Evolutionary conservation across 2,888 invertebrate genomes (phyloP), one percentile per base, ranked within the genome.

Genomic region (Hybos culiciformis): DNA sequence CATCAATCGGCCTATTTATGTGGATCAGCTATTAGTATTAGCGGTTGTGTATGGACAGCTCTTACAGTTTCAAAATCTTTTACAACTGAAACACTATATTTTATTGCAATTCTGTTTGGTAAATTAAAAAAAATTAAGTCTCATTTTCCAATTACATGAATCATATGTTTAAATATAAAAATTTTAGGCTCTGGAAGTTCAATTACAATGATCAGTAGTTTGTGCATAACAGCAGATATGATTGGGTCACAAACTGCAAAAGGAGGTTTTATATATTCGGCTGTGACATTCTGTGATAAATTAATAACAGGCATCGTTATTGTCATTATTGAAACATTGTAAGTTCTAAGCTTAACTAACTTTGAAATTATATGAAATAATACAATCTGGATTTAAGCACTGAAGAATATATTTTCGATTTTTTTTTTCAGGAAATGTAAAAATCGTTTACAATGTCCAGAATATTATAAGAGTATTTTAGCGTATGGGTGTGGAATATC

Each of bases 271-370:
- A 85, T 94, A 34, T 94, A 91, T 63, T 92, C 93, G 21, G 78
- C 85, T 29, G 92, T 94, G 64, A 92, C 92, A 46, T 92, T 94
- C 61, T 78, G 83, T 19, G 93, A 94, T 64, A 94, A 94, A 69
- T 69, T 94, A 3, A 79, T 90, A 31, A 91, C 91, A 48, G 94
- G 94, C 2, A 64, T 83, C 21, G 85, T 83, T 15, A 85, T 93
- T n/a, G 76, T 87, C 48, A 60, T 83, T 3, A 85, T 93, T 47
- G 87, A 93, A 67, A 73, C 81, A 61, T 73, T 83, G 75, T 87
- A 64, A 71, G 74, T 70, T 14, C 7, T 15, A 26, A 26, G 6
- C 5, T 12, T 9, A 11, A 17, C 19, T 18, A 6, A 3, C 15
- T 34, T 9, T 5, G 18, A 18, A 7, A 32, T 29, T 3, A 29